Percentiles rank a stretch among this genome's conserved stretches.
Evolutionary conservation across 2,113 vertebrate genomes (phyloP).

Genomic region (crab-eating macaque (Macaca fascicularis)): DNA sequence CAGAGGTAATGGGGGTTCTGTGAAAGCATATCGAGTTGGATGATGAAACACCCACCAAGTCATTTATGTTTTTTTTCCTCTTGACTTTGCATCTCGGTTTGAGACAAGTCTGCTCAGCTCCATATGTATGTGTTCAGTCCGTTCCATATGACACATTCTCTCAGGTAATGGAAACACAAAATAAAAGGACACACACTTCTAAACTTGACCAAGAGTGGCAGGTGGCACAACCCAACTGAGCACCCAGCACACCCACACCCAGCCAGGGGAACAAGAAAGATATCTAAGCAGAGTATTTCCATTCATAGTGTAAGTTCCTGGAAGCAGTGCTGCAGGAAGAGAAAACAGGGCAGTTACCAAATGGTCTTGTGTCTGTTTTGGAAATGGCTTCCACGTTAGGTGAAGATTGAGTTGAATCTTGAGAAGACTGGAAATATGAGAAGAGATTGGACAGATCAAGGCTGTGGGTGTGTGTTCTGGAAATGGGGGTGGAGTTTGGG

Average conservation of each 20-base stretch:
- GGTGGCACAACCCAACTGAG: constrained; percentile 45
- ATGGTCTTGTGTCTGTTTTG: fast-evolving
- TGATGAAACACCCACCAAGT: not conserved
- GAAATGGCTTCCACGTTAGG: not conserved
- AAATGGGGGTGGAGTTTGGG: fast-evolving
- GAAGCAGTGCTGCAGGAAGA: not conserved
- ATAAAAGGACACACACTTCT: not conserved
- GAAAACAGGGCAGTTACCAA: not conserved
- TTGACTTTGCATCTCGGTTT: not conserved
- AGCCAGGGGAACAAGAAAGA: not conserved
- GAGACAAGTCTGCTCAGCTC: not conserved
- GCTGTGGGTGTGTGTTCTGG: not conserved
- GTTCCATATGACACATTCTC: not conserved
- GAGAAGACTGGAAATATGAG: not conserved
- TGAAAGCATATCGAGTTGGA: not conserved
- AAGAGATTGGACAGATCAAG: fast-evolving
- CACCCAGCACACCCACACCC: not conserved
- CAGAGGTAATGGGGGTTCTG: not conserved
- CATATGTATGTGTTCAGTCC: too few relatives aligned
- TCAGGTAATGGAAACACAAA: not conserved
- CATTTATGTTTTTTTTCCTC: too few relatives aligned
- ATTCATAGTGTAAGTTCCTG: too few relatives aligned
- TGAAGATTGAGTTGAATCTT: not conserved
- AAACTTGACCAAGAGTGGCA: constrained; percentile 45
- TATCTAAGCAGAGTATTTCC: too few relatives aligned